A percentile compares a stretch with the other conserved stretches of the same genome.
Conservation (phyloP, 2,113 vertebrate species). For the Dinomys branickii region DNA sequence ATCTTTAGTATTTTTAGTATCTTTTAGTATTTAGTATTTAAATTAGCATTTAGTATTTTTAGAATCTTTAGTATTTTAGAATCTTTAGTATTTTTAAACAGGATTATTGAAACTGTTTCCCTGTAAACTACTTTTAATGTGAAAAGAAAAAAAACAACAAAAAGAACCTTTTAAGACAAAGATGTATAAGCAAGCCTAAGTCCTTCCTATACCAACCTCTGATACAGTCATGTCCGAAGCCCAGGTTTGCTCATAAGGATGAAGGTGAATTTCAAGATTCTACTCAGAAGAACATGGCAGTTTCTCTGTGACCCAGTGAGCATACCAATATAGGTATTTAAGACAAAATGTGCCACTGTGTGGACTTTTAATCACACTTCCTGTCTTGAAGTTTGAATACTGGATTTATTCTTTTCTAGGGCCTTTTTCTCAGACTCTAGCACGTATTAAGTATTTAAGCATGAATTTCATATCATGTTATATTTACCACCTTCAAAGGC, state of each 20-base stretch:
- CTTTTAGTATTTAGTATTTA: too few species aligned
- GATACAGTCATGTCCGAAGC: background rate
- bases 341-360: background rate
- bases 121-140: background rate
- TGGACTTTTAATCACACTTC: slow-evolving; percentile 28
- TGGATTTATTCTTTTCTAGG: slow-evolving; percentile 13
- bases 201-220: background rate
- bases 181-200: background rate
- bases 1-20: too few species aligned
- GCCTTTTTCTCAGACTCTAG: slow-evolving; percentile 10
- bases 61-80: too few species aligned
- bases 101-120: background rate
- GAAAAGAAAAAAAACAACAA: background rate
- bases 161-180: background rate
- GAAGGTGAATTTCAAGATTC: slow-evolving; percentile 34
- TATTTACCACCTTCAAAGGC: background rate
- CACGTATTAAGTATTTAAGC: slow-evolving; percentile 19
- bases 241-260: background rate
- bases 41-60: too few species aligned
- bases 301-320: background rate
- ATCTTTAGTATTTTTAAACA: background rate
- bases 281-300: slow-evolving; percentile 5
- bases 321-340: background rate
- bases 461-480: background rate
- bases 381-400: slow-evolving; percentile 17